Base-by-base conservation (phyloP, 2,888 invertebrate genomes). In the Drosophila nr. fundita region DNA sequence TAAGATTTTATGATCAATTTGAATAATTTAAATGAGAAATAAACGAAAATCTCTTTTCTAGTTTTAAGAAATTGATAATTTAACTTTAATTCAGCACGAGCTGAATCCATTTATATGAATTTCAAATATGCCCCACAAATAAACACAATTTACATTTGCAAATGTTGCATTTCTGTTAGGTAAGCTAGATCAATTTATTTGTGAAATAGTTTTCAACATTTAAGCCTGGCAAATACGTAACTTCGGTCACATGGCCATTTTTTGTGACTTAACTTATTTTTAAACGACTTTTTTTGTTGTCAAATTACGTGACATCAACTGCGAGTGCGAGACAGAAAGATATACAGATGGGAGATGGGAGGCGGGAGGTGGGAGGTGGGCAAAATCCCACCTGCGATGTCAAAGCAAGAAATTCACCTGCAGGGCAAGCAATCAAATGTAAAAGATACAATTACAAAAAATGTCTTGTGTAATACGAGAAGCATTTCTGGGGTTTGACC, bases 351-450 rank as follows among this genome's bases (percentile, higher is more conserved):
- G 36, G 21, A 4, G 0, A 1, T 40, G 36, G 36, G 13, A 1
- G 6, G 7, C 30, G 11, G 8, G 45, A 21, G 36, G 4, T 36
- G 11, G 5, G 45, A 21, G 36, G 8, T 24, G 30, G 21, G 13
- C 2, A 6, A 24, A 27, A 34, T 52, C n/a, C 21, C 40, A 48
- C 21, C 24, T 24, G 71, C 11, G 38, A 68, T 62, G 65, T 80
- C 62, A 76, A 78, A 80, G 73, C 21, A 38, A 71, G 50, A 64
- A 76, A 74, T 60, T 74, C 70, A 68, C 79, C 82, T 76, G 69
- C 49, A 70, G 82, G 82, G 73, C 78, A 85, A 82, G 80, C 86
- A 90, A 87, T 87, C 87, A 83, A 88, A 90, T 81, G 67, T 60
- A 79, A 89, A 83, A 76, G 83, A 81, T 90, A 83, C 78, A 74